Evolutionary conservation across 2,888 invertebrate genomes (phyloP).

Genomic region (Nebria salina): DNA sequence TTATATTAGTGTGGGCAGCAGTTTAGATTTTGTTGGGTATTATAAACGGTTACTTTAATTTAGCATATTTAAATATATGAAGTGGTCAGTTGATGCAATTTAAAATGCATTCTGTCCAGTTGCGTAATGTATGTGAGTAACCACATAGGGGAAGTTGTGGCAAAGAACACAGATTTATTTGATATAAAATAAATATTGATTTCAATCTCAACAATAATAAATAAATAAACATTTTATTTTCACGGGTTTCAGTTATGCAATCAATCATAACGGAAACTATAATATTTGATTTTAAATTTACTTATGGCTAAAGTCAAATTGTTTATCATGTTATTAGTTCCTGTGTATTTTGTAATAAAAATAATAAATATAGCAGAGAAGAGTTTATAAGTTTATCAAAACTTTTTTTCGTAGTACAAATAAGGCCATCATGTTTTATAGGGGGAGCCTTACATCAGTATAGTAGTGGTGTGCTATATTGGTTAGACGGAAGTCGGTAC

Average conservation of each 20-base stretch:
- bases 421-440: neutral
- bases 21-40: neutral
- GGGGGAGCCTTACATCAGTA: slow-evolving; percentile 5
- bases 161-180: neutral
- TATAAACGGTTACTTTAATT: neutral
- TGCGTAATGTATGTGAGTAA: neutral
- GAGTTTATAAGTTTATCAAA: neutral
- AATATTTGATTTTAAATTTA: too few relatives aligned
- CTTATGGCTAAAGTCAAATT: neutral
- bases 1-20: neutral
- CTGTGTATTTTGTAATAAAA: neutral
- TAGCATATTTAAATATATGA: neutral
- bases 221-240: too few relatives aligned
- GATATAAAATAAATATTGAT: too few relatives aligned
- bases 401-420: slow-evolving; percentile 12
- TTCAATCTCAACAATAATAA: too few relatives aligned
- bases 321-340: neutral
- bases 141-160: neutral
- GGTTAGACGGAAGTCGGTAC: slow-evolving; percentile 39
- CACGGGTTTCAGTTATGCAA: too few relatives aligned
- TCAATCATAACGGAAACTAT: too few relatives aligned
- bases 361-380: neutral
- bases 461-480: slow-evolving; percentile 28
- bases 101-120: neutral
- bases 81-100: slow-evolving; percentile 6